Conservation (phyloP, 2,888 invertebrate genomes). For the Limnephilus marmoratus region DNA sequence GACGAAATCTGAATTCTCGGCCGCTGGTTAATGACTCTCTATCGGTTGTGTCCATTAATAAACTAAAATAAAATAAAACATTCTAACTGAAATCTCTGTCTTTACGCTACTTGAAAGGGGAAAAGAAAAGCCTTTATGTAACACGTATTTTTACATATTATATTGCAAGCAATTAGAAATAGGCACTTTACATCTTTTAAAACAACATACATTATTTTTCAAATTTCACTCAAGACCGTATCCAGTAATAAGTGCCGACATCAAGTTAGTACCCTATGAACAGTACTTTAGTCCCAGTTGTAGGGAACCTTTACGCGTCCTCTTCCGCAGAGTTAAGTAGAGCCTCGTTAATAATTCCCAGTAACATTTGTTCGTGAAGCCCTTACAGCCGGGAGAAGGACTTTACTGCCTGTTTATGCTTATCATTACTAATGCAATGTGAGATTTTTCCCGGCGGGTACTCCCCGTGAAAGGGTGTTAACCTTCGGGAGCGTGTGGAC, state of each 20-base stretch:
- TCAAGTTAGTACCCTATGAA: neutral
- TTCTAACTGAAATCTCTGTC: no score
- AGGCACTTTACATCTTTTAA: neutral
- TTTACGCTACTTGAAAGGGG: no score
- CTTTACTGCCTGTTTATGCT: constrained; percentile 47
- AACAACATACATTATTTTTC: neutral
- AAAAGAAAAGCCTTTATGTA: no score
- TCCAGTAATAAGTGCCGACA: neutral
- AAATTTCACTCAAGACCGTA: neutral
- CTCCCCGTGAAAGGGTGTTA: constrained; percentile 35
- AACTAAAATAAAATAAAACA: no score
- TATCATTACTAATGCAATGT: constrained; percentile 46
- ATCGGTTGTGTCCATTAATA: no score
- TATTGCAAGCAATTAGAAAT: neutral
- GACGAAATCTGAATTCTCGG: no score
- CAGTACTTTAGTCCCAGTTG: neutral
- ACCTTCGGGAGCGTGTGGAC: neutral
- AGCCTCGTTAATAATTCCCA: constrained; percentile 40
- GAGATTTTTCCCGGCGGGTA: constrained; percentile 36
- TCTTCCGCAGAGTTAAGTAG: constrained; percentile 12
- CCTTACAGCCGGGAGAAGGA: neutral
- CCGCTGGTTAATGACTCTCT: no score
- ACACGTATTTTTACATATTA: neutral
- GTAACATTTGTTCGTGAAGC: constrained; percentile 43
- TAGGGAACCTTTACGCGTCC: neutral